These are phyloP conservation scores for Fragum whitleyi DNA, from an alignment of 2,888 invertebrate species.

Conservation along the genomic window DNA sequence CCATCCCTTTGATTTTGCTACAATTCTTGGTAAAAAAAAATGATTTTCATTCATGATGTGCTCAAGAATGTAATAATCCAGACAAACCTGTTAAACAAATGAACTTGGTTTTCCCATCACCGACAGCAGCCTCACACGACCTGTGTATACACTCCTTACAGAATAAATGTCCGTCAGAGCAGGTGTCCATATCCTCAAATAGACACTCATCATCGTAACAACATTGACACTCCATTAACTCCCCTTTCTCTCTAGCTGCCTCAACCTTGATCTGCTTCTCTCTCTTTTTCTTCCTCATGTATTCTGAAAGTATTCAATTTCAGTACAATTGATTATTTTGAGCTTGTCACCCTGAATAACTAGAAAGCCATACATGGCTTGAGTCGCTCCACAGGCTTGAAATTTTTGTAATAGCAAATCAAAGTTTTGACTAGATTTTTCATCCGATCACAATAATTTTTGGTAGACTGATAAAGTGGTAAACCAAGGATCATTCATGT, in stretches of 20 bases:
- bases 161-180: slow-evolving; percentile 82
- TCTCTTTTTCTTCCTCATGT: slow-evolving; percentile 63
- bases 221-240: slow-evolving; percentile 87
- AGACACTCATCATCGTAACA: slow-evolving; percentile 88
- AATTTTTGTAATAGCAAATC: no score
- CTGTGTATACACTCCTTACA: slow-evolving; percentile 80
- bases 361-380: no score
- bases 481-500: no score
- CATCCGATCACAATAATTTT: no score
- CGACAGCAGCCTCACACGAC: slow-evolving; percentile 78
- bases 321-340: not conserved
- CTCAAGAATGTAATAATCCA: no score
- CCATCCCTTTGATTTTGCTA: no score
- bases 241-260: slow-evolving; percentile 83
- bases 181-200: slow-evolving; percentile 82
- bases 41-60: no score
- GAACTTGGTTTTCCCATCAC: slow-evolving; percentile 81
- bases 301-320: slow-evolving; percentile 36
- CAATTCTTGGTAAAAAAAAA: no score
- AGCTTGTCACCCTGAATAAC: no score
- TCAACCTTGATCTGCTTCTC: slow-evolving; percentile 62
- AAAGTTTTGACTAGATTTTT: no score
- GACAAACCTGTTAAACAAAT: slow-evolving; percentile 85
- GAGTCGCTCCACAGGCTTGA: no score
- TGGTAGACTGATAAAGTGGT: no score